phyloP scores from a whole-genome alignment of 2,797 vertebrate species.

The Mionectes olivaceus region DNA sequence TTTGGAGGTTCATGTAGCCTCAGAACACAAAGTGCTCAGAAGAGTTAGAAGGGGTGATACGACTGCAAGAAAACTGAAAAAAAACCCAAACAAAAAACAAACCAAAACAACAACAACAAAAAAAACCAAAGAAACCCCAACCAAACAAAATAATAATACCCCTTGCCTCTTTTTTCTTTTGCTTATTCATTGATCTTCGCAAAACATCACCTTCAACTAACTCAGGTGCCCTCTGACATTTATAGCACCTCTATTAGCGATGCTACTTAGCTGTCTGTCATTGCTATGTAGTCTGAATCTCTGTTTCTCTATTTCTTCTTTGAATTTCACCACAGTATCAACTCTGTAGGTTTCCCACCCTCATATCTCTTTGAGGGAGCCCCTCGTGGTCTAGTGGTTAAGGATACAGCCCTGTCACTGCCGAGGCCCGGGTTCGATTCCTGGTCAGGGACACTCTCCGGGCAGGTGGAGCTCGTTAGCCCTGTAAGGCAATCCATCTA shows the following conservation, averaged over 20 bases:
- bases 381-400: no score
- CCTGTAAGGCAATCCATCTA: no score
- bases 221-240: background rate
- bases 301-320: background rate
- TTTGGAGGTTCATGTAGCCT: background rate
- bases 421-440: no score
- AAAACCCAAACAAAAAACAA: no score
- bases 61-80: background rate
- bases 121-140: no score
- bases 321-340: background rate
- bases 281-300: background rate
- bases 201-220: background rate
- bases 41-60: rapidly evolving
- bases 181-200: background rate
- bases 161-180: background rate
- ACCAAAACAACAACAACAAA: no score
- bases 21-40: background rate
- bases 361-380: background rate
- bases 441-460: no score
- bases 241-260: background rate
- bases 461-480: no score
- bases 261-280: background rate
- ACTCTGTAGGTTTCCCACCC: background rate
- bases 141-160: background rate
- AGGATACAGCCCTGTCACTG: no score